Evolutionary conservation across 2,113 vertebrate species (phyloP), one percentile per base, ranked within the genome.

Genomic region (Tiliqua scincoides): DNA sequence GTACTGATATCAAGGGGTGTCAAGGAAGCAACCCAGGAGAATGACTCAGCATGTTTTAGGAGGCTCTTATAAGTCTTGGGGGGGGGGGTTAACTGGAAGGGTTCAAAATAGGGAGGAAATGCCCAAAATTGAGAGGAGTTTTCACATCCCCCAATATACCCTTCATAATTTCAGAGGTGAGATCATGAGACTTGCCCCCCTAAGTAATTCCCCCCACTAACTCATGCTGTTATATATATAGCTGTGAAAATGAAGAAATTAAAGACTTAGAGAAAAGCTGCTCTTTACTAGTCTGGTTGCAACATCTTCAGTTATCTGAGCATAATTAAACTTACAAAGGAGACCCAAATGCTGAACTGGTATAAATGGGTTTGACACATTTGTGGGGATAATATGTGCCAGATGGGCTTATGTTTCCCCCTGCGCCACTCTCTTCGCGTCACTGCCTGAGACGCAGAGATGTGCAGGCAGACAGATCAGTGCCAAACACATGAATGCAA

Each of bases 401-500:
- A 70, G 67, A 74, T 91, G 59, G 61, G 40, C 86, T 54, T 83
- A 88, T 93, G 91, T 48, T 95, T 91, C 85, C 90, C 76, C 68
- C 2, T 27, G 18, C 21, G 54, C 89, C 84, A 43, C 90, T 92
- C 82, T 77, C 89, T 93, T 91, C 63, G 84, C 88, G 85, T 76
- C 83, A 87, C 30, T 35, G 74, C 87, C 91, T 90, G 83, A 70
- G 87, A 86, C 89, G 92, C 85, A 35, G 84, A 94, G 90, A 86
- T 6, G 7, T 18, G 11, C 81, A 89, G 90, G 11, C 35, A 91
- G 79, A 70, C 88, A 27, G 86, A 93, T 91, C 70, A 7, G 93
- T 91, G 92, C 94, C 85, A 94, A 95, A 93, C 93, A 93, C 88
- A 94, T 94, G 96, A 94, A 96, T 95, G 93, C 94, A 94, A 94